These are phyloP conservation scores for Hirundo rustica DNA, from an alignment of 2,797 vertebrate genomes.

Conservation along the genomic window DNA sequence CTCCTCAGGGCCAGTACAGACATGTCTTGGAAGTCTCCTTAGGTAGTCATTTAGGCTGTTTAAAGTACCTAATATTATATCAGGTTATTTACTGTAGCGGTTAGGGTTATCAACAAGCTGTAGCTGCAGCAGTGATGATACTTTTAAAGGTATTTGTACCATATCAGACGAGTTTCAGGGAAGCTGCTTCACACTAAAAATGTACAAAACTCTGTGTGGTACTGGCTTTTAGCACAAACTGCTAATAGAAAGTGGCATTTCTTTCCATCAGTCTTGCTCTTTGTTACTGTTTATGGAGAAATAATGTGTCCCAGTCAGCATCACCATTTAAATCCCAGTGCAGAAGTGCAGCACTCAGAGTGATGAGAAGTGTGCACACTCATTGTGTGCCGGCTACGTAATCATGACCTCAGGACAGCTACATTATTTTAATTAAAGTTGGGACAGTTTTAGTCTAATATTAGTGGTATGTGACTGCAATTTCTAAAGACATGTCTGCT, in stretches of 20 bases:
- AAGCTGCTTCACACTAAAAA: background rate
- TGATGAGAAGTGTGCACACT: background rate
- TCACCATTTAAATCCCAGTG: background rate
- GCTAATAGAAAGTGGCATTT: background rate
- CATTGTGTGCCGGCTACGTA: background rate
- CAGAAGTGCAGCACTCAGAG: background rate
- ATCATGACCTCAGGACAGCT: background rate
- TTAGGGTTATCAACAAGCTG: background rate
- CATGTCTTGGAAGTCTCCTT: background rate
- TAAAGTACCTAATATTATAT: background rate
- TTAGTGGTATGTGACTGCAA: background rate
- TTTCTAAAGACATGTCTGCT: background rate
- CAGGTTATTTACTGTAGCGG: background rate
- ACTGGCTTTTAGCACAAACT: background rate
- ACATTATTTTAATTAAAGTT: slow-evolving; percentile 41
- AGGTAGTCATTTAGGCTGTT: background rate
- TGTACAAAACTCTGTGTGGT: background rate
- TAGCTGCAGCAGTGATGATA: background rate
- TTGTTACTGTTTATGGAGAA: background rate
- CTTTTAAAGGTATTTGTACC: background rate
- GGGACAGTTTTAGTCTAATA: background rate
- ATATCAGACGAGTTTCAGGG: background rate
- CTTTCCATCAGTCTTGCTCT: background rate
- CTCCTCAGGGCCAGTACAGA: background rate
- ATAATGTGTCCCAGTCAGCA: background rate